Evolutionary conservation across 2,888 invertebrate species (phyloP).

Genomic region (Acanthoscelides obtectus): DNA sequence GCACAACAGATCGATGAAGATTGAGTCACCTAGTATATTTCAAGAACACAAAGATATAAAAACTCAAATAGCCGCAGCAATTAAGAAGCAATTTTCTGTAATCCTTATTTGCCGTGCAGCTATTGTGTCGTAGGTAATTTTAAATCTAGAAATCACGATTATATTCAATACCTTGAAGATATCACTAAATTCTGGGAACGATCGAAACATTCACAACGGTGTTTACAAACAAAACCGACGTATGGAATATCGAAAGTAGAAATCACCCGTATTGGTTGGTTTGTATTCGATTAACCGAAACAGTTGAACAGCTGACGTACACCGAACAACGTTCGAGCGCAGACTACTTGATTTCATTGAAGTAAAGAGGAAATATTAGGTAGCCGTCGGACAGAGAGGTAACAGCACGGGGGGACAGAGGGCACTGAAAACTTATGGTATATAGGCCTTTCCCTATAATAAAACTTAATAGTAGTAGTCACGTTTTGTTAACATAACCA

Average conservation of each 20-base stretch:
- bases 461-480: no score
- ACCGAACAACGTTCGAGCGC: constrained; percentile 8
- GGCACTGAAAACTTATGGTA: no score
- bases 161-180: background rate
- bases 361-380: constrained; percentile 14
- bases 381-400: constrained; percentile 6
- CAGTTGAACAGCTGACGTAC: constrained; percentile 2
- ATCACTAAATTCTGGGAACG: background rate
- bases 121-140: background rate
- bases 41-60: background rate
- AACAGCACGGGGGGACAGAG: background rate
- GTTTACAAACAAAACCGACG: background rate
- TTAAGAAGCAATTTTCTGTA: background rate
- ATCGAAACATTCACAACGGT: background rate
- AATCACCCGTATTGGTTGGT: background rate
- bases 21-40: background rate
- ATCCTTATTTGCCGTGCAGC: background rate
- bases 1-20: background rate
- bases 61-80: background rate
- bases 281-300: background rate
- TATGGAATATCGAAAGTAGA: background rate
- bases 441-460: no score
- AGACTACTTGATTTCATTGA: constrained; percentile 7
- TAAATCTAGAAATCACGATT: background rate
- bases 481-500: no score